A percentile compares a stretch with the other conserved stretches of the same genome.
Conservation (phyloP, 2,113 vertebrate species). For the Ochotona curzoniae region DNA sequence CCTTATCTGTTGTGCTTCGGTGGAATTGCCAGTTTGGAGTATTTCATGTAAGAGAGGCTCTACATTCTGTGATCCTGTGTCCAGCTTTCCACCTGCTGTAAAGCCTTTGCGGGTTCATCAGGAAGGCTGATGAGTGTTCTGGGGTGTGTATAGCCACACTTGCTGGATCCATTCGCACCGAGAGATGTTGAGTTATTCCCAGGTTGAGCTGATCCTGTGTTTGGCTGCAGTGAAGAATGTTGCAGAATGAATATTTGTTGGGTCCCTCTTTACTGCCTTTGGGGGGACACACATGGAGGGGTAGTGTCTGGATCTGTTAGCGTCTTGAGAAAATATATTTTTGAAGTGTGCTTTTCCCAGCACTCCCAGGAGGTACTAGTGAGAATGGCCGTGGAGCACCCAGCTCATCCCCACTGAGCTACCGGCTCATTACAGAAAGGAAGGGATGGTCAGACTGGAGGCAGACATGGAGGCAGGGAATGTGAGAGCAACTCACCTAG, state of each 20-base stretch:
- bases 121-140: background rate
- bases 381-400: background rate
- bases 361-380: background rate
- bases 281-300: background rate
- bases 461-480: background rate
- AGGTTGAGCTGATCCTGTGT: background rate
- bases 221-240: background rate
- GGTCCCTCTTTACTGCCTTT: slow-evolving; percentile 5
- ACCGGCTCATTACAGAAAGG: background rate
- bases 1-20: background rate
- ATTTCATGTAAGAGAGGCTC: background rate
- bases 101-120: background rate
- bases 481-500: background rate
- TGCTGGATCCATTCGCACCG: background rate
- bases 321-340: background rate
- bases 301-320: background rate
- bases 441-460: background rate
- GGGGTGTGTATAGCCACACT: no score
- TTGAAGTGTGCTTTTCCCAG: background rate
- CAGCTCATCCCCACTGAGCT: background rate
- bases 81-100: background rate
- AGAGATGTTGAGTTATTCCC: background rate
- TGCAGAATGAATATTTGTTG: background rate
- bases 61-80: background rate
- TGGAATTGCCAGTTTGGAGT: slow-evolving; percentile 27